Evolutionary conservation across 2,888 invertebrate species (phyloP).

Genomic region (Deilephila porcellus): DNA sequence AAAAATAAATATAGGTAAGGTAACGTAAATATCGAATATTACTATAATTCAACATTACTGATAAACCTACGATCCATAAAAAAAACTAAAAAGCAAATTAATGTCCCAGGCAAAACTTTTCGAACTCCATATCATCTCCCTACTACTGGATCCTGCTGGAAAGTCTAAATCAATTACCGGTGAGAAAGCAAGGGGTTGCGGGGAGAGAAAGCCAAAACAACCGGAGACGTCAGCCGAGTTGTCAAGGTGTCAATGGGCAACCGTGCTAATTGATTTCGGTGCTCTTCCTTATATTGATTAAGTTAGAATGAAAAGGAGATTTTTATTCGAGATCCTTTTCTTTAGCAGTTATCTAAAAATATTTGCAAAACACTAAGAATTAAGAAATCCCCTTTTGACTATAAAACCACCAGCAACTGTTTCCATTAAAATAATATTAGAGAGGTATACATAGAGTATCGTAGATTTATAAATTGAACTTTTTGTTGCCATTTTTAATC

Average conservation of each 20-base stretch:
- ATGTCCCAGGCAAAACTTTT: background rate
- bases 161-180: conserved; percentile 3
- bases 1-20: too few relatives aligned
- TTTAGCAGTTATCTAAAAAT: too few relatives aligned
- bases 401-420: background rate
- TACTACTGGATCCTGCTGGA: background rate
- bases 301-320: background rate
- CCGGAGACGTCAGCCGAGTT: background rate
- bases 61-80: too few relatives aligned
- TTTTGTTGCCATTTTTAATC: too few relatives aligned
- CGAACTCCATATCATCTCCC: background rate
- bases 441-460: too few relatives aligned
- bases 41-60: too few relatives aligned
- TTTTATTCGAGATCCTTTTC: too few relatives aligned
- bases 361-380: too few relatives aligned
- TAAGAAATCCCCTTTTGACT: too few relatives aligned
- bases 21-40: too few relatives aligned
- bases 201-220: background rate
- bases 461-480: too few relatives aligned
- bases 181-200: background rate
- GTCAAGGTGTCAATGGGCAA: conserved; percentile 2
- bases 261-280: conserved; percentile 12
- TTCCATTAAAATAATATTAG: too few relatives aligned
- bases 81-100: background rate
- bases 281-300: background rate